Conservation (phyloP, 2,113 vertebrate species). For the Conger conger region DNA sequence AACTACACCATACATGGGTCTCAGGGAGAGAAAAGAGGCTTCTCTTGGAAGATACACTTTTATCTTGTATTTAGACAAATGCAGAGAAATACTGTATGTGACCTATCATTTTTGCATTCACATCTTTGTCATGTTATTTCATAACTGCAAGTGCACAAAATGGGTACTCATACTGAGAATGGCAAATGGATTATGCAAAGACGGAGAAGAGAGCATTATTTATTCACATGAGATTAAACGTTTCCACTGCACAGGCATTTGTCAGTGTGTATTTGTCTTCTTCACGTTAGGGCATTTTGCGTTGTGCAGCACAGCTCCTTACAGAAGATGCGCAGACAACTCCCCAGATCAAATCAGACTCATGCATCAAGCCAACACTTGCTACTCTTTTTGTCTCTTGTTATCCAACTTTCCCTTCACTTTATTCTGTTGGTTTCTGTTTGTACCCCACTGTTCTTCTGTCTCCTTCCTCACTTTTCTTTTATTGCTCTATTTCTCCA, state of each 20-base stretch:
- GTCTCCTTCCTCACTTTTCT: not conserved
- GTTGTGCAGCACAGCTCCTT: not conserved
- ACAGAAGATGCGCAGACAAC: not conserved
- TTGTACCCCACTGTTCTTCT: not conserved
- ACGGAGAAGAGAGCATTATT: not conserved
- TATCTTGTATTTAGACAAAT: not conserved
- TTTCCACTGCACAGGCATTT: not conserved
- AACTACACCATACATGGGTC: constrained; percentile 19
- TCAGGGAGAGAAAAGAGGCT: not conserved
- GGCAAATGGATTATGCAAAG: not conserved
- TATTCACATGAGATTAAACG: not conserved
- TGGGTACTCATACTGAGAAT: not conserved
- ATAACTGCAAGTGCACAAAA: not conserved
- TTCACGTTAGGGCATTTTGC: not conserved
- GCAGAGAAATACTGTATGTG: not conserved
- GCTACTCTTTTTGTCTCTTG: not conserved
- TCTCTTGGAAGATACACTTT: constrained; percentile 5
- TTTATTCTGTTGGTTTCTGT: too few species aligned
- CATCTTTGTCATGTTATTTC: constrained; percentile 1
- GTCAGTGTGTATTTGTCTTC: not conserved
- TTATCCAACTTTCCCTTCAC: not conserved
- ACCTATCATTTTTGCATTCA: constrained; percentile 14
- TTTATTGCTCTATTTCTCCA: not conserved
- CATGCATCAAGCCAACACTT: not conserved
- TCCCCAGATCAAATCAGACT: not conserved